phyloP scores from a whole-genome alignment of 2,113 vertebrate species.

The Daboia siamensis region DNA sequence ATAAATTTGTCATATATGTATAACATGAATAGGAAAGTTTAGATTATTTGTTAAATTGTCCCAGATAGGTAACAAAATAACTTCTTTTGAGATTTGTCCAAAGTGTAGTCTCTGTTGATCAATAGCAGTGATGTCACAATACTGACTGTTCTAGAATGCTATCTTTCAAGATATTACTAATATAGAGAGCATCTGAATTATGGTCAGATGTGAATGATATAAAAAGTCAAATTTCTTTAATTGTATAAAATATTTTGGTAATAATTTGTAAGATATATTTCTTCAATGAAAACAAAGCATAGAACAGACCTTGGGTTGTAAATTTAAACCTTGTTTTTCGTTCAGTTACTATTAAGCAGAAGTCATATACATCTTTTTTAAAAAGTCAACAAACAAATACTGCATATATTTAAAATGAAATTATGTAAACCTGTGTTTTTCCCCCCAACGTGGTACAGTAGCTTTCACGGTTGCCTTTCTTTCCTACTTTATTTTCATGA shows the following conservation, averaged over 20 bases:
- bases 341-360: neutral
- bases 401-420: neutral
- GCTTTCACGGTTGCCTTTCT: neutral
- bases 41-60: neutral
- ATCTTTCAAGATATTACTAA: neutral
- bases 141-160: neutral
- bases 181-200: neutral
- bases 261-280: neutral
- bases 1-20: neutral
- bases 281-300: neutral
- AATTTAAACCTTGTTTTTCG: neutral
- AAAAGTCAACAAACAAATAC: neutral
- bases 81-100: neutral
- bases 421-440: neutral
- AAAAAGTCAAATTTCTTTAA: accelerated
- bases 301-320: neutral
- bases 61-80: neutral
- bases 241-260: accelerated
- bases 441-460: neutral
- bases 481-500: neutral
- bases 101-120: neutral
- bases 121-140: neutral
- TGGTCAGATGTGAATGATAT: neutral
- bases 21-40: neutral
- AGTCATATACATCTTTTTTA: neutral